These are phyloP conservation scores for Latheticus oryzae DNA, from an alignment of 2,888 invertebrate genomes.

Conservation along the genomic window DNA sequence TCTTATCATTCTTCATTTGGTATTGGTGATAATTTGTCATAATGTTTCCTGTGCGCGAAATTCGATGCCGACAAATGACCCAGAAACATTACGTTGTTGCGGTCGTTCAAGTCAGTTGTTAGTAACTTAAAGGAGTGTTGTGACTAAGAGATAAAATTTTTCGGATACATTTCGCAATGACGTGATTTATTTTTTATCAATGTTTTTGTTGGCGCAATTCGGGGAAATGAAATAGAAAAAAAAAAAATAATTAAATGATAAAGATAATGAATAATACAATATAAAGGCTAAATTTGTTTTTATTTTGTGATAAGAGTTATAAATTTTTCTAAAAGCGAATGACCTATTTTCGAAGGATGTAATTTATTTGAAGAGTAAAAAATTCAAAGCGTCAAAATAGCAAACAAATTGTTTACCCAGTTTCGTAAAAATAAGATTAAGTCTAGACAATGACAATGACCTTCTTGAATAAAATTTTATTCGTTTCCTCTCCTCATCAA, in stretches of 20 bases:
- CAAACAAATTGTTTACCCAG: constrained; percentile 13
- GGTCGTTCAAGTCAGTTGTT: constrained; percentile 12
- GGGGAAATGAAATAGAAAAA: no score
- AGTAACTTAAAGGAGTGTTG: constrained; percentile 4
- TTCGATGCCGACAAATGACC: constrained; percentile 31
- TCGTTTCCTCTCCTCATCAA: no score
- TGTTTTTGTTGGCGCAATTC: no score
- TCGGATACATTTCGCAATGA: no score
- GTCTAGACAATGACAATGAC: constrained; percentile 32
- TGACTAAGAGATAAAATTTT: constrained; percentile 18
- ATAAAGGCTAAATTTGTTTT: no score
- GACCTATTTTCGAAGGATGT: no score
- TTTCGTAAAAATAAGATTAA: constrained; percentile 31
- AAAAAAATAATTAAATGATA: no score
- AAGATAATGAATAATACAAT: no score
- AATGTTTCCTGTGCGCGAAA: constrained; percentile 38
- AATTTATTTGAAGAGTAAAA: no score
- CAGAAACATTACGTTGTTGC: constrained; percentile 22
- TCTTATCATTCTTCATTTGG: constrained; percentile 38
- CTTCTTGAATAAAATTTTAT: constrained; percentile 13
- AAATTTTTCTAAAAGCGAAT: no score
- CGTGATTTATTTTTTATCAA: no score
- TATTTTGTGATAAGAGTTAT: no score
- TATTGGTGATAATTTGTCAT: constrained; percentile 22
- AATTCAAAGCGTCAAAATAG: neutral